Evolutionary conservation across 2,797 vertebrate genomes (phyloP), one percentile per base, ranked within the genome.

Genomic region (Galagoides demidoff): DNA sequence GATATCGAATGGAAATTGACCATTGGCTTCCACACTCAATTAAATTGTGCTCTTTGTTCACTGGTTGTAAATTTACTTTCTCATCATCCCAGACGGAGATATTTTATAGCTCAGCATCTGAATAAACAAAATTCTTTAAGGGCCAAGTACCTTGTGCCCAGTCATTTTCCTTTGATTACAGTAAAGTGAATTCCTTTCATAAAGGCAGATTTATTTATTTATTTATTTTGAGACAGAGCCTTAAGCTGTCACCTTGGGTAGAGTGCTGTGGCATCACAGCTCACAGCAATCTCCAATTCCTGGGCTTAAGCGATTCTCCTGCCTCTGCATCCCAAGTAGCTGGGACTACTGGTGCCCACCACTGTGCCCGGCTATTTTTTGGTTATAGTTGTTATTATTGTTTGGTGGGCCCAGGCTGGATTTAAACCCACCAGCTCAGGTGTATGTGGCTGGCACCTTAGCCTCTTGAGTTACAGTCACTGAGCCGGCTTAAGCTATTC

Each of bases 121-220:
- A 61, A 77, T 82, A 89, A 89, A 85, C 73, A 88, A 31, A 70
- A 68, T 81, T 55, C 16, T 89, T 82, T 59, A 79, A 70, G 25
- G 29, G n/a, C 49, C 31, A 89, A 9, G 74, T 34, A 10, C 34
- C 17, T 74, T 19, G 12, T 68, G 34, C 57, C 45, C 61, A 23
- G 45, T 31, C 23, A 39, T 45, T 90, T 64, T 55, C 43, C 27
- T 82, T 64, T 43, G 74, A 61, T 49, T 76, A n/a, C 64, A 74
- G 5, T 82, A 34, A 71, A 74, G 5, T 82, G 63, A 70, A 57
- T 74, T 73, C n/a, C 29, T 93, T 79, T 64, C 79, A 49, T 76
- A 57, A 85, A 79, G 45, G 52, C 23, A 79, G 57, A 79, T 73
- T 45, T 96, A 73, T 91, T 57, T 78, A 73, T 85, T 37, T 22